phyloP scores from a whole-genome alignment of 2,797 vertebrate genomes.

The Salmo trutta region DNA sequence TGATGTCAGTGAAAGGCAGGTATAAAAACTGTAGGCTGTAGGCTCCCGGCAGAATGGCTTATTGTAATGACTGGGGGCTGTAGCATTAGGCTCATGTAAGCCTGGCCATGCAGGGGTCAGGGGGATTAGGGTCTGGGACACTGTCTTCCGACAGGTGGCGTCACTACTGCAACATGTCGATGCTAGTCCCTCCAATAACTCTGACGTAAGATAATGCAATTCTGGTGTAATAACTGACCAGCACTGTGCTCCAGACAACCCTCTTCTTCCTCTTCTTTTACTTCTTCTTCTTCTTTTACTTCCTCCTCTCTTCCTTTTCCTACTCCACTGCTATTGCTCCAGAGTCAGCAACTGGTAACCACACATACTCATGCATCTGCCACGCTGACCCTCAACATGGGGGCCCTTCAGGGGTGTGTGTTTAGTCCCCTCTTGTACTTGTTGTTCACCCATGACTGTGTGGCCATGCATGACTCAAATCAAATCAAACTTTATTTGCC shows the following conservation, averaged over 20 bases:
- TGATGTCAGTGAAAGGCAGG: background rate
- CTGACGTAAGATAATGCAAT: background rate
- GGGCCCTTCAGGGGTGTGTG: no score
- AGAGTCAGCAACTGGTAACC: no score
- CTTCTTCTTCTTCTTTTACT: no score
- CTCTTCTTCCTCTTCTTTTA: no score
- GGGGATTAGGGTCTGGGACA: conserved; percentile 56
- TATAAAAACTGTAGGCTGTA: background rate
- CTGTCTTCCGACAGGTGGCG: background rate
- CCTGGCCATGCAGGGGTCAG: conserved; percentile 51
- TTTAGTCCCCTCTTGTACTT: no score
- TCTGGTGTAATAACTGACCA: background rate
- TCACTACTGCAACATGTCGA: background rate
- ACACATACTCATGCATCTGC: no score
- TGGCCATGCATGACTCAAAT: no score
- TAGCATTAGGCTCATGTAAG: conserved; percentile 57
- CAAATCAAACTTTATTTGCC: no score
- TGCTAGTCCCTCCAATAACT: background rate
- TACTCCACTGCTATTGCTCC: no score
- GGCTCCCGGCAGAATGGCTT: conserved; percentile 42
- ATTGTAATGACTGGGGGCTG: conserved; percentile 53
- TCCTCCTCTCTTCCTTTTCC: no score
- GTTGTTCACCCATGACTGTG: no score
- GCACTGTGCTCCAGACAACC: background rate
- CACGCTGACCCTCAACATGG: no score